phyloP scores from a whole-genome alignment of 2,888 invertebrate species.

The Glaucopsyche alexis region DNA sequence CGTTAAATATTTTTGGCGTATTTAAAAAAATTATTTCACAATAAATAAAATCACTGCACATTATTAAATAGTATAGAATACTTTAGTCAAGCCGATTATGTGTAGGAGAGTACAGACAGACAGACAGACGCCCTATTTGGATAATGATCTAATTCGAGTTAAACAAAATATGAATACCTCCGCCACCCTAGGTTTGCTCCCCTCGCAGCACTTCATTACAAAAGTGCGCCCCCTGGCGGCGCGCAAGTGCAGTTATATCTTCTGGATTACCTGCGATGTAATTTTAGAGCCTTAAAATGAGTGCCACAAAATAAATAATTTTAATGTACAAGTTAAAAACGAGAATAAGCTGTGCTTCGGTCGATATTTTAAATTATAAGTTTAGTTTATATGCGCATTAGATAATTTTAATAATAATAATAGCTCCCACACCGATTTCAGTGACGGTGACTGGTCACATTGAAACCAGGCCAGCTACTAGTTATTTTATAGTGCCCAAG shows the following conservation, averaged over 20 bases:
- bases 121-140: slow-evolving; percentile 26
- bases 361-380: background rate
- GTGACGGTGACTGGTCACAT: too few species aligned
- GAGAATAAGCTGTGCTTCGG: background rate
- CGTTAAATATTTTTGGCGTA: too few species aligned
- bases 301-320: background rate
- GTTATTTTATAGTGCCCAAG: too few species aligned
- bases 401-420: too few species aligned
- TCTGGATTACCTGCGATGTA: background rate
- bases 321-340: background rate
- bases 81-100: too few species aligned
- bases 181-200: background rate
- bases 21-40: too few species aligned
- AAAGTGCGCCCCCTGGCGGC: background rate
- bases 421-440: too few species aligned
- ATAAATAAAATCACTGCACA: too few species aligned
- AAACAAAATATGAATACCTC: slow-evolving; percentile 11
- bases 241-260: background rate
- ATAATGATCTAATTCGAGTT: slow-evolving; percentile 11
- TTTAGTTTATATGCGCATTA: too few species aligned
- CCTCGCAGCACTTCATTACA: background rate
- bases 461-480: too few species aligned
- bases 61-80: too few species aligned
- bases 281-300: background rate
- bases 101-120: too few species aligned